Evolutionary conservation across 2,113 vertebrate species (phyloP).

Genomic region (Pelecanoides urinatrix): DNA sequence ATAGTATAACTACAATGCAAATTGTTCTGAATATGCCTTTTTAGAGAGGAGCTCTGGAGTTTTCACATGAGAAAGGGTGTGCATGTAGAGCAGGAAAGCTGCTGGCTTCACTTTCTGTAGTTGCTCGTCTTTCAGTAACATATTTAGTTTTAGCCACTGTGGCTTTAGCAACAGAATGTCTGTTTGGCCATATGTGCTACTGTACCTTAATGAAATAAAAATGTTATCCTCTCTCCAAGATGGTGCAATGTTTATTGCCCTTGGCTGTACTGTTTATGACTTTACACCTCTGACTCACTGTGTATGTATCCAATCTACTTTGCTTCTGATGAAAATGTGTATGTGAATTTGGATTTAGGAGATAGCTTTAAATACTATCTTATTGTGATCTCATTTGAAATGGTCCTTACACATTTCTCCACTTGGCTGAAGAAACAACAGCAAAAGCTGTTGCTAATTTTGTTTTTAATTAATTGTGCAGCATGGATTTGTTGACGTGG

Average conservation of each 20-base stretch:
- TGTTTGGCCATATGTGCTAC: background rate
- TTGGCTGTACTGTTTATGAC: background rate
- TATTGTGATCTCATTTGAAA: background rate
- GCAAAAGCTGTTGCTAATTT: slow-evolving; percentile 36
- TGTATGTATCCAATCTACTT: background rate
- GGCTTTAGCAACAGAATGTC: background rate
- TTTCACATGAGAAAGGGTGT: background rate
- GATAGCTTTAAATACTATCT: background rate
- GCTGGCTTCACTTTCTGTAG: background rate
- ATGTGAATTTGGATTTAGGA: background rate
- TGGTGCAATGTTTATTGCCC: background rate
- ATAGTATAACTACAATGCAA: background rate
- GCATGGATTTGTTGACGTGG: background rate
- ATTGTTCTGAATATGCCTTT: background rate
- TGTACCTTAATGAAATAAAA: background rate
- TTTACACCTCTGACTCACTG: background rate
- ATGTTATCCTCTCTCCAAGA: background rate
- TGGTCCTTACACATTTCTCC: background rate
- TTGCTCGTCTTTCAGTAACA: background rate
- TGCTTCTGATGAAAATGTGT: background rate
- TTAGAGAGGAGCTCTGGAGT: background rate
- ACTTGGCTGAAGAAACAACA: slow-evolving; percentile 28
- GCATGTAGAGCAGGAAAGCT: background rate
- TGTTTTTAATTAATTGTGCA: slow-evolving; percentile 33
- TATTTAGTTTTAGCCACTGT: background rate